These are phyloP conservation scores for Gambusia affinis DNA, from an alignment of 2,113 vertebrate genomes.

Conservation along the genomic window DNA sequence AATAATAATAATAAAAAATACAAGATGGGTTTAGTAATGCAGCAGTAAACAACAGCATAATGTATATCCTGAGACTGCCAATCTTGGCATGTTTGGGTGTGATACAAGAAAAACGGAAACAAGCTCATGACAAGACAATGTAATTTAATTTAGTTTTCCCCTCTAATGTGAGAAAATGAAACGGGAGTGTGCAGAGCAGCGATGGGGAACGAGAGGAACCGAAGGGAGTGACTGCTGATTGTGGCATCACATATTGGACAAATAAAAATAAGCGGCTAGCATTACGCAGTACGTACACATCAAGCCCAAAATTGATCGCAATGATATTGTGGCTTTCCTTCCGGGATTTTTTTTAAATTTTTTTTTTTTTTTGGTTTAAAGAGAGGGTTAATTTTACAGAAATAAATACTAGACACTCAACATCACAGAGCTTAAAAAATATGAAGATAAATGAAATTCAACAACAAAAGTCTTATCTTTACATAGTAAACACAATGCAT, in stretches of 20 bases:
- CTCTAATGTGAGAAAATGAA: conserved; percentile 15
- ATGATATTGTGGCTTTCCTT: conserved; percentile 56
- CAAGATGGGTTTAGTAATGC: conserved; percentile 36
- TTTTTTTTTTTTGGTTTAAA: conserved; percentile 61
- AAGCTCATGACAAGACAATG: conserved; percentile 13
- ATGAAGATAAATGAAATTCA: conserved; percentile 31
- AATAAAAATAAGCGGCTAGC: conserved; percentile 30
- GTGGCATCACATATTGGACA: conserved; percentile 45
- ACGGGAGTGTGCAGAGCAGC: conserved; percentile 34
- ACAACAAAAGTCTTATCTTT: conserved; percentile 63
- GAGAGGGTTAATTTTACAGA: conserved; percentile 60
- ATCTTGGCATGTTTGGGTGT: conserved; percentile 44
- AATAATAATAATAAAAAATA: conserved; percentile 18
- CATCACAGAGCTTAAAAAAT: conserved; percentile 48
- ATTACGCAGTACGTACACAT: conserved; percentile 16
- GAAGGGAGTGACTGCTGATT: conserved; percentile 22
- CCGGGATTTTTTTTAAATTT: conserved; percentile 45
- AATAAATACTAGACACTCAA: conserved; percentile 77
- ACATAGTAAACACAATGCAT: conserved; percentile 76
- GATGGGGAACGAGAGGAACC: not conserved
- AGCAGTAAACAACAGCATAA: conserved; percentile 57
- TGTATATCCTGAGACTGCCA: conserved; percentile 69
- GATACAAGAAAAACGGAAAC: conserved; percentile 29
- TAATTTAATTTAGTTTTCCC: conserved; percentile 5
- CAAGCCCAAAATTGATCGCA: conserved; percentile 18